Base-by-base conservation (phyloP, 2,888 invertebrate genomes). In the Limnephilus rhombicus region DNA sequence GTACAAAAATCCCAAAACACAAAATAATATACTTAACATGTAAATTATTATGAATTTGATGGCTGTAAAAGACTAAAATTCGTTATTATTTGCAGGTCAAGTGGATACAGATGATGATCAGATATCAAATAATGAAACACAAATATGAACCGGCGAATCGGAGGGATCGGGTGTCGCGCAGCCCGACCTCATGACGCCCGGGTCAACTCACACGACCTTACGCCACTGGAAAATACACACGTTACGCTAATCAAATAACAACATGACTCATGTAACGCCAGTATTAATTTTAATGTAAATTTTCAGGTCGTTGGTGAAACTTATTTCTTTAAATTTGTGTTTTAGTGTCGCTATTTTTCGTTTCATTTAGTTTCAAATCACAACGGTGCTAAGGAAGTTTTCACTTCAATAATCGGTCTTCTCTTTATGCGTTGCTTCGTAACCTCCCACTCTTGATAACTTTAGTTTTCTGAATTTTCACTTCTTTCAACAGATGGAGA, bases 51-150 rank as follows among this genome's bases (percentile, higher is more conserved):
- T 49, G 15, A 49, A 49, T 15, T 15, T 15, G 3, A 34, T 24
- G 85, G 18, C 9, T 49, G 85, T 37, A 24, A 37, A 85, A 85
- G 41, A 85, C 37, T 41, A 85, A 41, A 45, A 86, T 29, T 18
- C 45, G 45, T 12, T 7, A 45, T 37, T 45, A 45, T 83, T 83
- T 83, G 86, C 15, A 45, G 86, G 86, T 86, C 86, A 86, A 86
- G 86, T 86, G 86, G 86, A 86, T 45, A 86, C 49, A 45, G 86
- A 86, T 86, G 85, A 85, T 45, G 37, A 86, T 86, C 86, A 45
- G 49, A 86, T 86, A 86, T 86, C 86, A 86, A 86, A 86, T 86
- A 86, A 86, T 86, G 45, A 86, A 45, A 45, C n/a, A 86, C 86
- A 86, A 86, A 45, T 86, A 86, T 29, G 86, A 45, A 45, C 86